Percentiles rank a stretch among this genome's conserved stretches.
These are phyloP conservation scores for Formica aserva DNA, from an alignment of 2,888 invertebrate genomes.

Conservation along the genomic window DNA sequence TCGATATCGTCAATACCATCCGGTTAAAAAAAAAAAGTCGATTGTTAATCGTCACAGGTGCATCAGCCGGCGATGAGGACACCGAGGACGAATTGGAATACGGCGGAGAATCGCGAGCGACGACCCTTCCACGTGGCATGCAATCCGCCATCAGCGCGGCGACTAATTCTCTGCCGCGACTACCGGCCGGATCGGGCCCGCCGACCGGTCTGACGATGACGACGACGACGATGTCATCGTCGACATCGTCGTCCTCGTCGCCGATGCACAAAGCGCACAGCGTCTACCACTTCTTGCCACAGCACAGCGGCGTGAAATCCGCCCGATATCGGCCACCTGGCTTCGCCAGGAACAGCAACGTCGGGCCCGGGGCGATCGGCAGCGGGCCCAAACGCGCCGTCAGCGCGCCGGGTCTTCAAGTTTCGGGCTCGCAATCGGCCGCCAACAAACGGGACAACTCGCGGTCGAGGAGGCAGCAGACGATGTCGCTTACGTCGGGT, in stretches of 20 bases:
- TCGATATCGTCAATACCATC: background rate
- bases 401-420: constrained; percentile 92
- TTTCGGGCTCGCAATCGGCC: constrained; percentile 84
- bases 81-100: constrained; percentile 84
- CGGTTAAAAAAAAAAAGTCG: background rate
- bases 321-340: constrained; percentile 95
- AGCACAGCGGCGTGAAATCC: constrained; percentile 91
- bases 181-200: constrained; percentile 87
- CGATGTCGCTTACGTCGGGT: constrained; percentile 86
- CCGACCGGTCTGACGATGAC: constrained; percentile 68
- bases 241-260: constrained; percentile 73
- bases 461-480: constrained; percentile 88
- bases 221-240: constrained; percentile 73
- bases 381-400: constrained; percentile 90
- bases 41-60: constrained; percentile 84
- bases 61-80: constrained; percentile 85
- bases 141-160: constrained; percentile 87
- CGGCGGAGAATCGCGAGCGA: constrained; percentile 86
- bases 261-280: constrained; percentile 89
- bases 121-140: constrained; percentile 89
- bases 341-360: constrained; percentile 88
- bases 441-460: constrained; percentile 85
- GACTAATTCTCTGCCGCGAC: constrained; percentile 92
- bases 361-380: constrained; percentile 70
- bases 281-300: constrained; percentile 87